Conservation (phyloP, 2,888 invertebrate species). For the Xestia c-nigrum region DNA sequence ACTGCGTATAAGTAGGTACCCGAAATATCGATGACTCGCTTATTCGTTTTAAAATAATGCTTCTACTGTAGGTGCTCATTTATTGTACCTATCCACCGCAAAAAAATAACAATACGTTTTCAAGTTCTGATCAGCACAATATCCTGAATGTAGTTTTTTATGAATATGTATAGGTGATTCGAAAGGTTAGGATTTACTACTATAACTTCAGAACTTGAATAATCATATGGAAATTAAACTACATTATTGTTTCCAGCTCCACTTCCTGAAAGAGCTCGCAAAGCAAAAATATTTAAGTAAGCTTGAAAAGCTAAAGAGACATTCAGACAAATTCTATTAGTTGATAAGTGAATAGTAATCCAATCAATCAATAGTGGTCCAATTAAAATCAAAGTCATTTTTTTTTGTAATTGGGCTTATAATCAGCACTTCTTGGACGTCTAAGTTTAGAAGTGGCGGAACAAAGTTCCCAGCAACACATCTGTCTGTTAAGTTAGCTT, state of each 20-base stretch:
- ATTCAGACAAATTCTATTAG: too few species aligned
- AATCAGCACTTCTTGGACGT: too few species aligned
- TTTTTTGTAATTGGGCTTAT: too few species aligned
- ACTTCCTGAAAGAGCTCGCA: neutral
- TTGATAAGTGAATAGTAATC: too few species aligned
- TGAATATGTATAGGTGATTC: neutral
- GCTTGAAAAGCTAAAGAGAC: too few species aligned
- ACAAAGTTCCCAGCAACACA: too few species aligned
- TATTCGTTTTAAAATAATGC: constrained; percentile 17
- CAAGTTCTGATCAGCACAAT: constrained; percentile 2
- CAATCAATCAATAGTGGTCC: too few species aligned
- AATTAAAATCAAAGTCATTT: too few species aligned
- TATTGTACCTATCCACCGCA: neutral
- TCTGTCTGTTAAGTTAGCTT: too few species aligned
- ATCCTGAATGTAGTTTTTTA: neutral
- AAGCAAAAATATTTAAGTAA: neutral
- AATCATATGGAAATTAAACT: neutral
- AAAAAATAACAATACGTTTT: constrained; percentile 17
- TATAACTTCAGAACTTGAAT: neutral
- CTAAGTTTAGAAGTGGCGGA: too few species aligned
- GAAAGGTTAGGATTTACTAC: neutral
- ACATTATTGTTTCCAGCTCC: neutral
- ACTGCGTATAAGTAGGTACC: constrained; percentile 17
- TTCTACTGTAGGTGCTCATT: constrained; percentile 4
- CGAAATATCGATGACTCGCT: constrained; percentile 51